These are phyloP conservation scores for Diaphora mendica DNA, from an alignment of 2,888 invertebrate species.

Conservation along the genomic window DNA sequence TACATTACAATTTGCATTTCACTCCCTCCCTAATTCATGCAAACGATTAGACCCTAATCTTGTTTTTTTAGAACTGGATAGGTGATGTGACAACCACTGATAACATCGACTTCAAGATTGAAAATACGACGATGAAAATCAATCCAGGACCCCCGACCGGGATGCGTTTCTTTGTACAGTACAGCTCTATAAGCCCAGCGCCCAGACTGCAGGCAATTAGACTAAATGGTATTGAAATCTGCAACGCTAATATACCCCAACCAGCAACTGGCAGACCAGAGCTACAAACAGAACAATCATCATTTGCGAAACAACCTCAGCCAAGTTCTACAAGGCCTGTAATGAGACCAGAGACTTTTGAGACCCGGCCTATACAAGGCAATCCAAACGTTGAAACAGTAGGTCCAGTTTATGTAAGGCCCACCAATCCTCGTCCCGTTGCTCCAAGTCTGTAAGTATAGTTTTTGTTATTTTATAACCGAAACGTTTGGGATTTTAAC, in stretches of 20 bases:
- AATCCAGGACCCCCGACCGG: slow-evolving; percentile 85
- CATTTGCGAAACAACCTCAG: slow-evolving; percentile 17
- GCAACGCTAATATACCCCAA: slow-evolving; percentile 76
- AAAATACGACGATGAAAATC: slow-evolving; percentile 86
- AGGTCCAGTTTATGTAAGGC: slow-evolving; percentile 71
- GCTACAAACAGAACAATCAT: slow-evolving; percentile 8
- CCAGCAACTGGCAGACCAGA: slow-evolving; percentile 62
- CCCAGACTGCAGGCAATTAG: slow-evolving; percentile 83
- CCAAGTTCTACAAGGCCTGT: slow-evolving; percentile 31
- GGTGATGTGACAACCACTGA: slow-evolving; percentile 87
- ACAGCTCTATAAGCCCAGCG: slow-evolving; percentile 77
- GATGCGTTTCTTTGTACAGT: slow-evolving; percentile 87
- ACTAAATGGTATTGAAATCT: slow-evolving; percentile 87
- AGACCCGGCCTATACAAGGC: slow-evolving; percentile 65
- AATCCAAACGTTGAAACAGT: slow-evolving; percentile 55
- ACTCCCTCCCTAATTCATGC: not conserved
- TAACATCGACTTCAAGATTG: slow-evolving; percentile 87
- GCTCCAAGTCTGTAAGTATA: slow-evolving; percentile 75
- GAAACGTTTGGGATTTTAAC: not conserved
- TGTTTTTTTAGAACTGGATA: slow-evolving; percentile 84
- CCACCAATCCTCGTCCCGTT: slow-evolving; percentile 55
- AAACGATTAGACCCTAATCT: not conserved
- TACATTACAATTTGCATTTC: not conserved
- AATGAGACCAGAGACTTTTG: slow-evolving; percentile 52
- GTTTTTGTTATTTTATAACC: not conserved